Evolutionary conservation across 2,888 invertebrate genomes (phyloP), one percentile per base, ranked within the genome.

Genomic region (Conomelus anceps): DNA sequence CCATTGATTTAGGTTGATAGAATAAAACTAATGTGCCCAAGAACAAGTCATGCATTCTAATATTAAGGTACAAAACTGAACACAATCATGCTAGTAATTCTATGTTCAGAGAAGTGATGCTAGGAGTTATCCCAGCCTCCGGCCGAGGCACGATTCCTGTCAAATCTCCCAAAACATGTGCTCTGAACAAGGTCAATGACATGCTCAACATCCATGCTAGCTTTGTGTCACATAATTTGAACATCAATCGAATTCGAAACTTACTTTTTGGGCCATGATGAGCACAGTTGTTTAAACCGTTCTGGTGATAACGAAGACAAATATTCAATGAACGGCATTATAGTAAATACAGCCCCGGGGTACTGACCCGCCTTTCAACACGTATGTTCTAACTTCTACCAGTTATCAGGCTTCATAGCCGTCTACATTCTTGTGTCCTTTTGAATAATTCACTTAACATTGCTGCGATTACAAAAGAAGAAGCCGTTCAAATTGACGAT

Each of bases 181-280:
- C 63, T 63, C 63, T 13, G 63, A 63, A 63, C 63, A 63, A 63
- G 63, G 63, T 63, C 63, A 63, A 63, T 63, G 63, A 63, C 63
- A 63, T 63, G 63, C 63, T 63, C 63, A 63, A 63, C 63, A 63
- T 63, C n/a, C 63, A 63, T 63, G 63, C 63, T 63, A 63, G 1
- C 34, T 34, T 13, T 34, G 34, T 6, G 34, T n/a, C 63, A 63
- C 63, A 63, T n/a, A 63, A 63, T n/a, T 63, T 63, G n/a, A 63
- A 63, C 63, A 63, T 63, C 63, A 63, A 34, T 34, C 34, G 34
- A 34, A 63, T 4, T 63, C 13, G 13, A 63, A n/a, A 88, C 90
- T 89, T 90, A 90, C 90, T 89, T 88, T 86, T 89, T 90, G 24
- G 90, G 90, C 88, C 89, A 86, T 84, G 89, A 63, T 29, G 88